Percentiles rank a stretch among this genome's conserved stretches.
Conservation (phyloP, 2,113 vertebrate genomes). For the Emydocephalus ijimae region DNA sequence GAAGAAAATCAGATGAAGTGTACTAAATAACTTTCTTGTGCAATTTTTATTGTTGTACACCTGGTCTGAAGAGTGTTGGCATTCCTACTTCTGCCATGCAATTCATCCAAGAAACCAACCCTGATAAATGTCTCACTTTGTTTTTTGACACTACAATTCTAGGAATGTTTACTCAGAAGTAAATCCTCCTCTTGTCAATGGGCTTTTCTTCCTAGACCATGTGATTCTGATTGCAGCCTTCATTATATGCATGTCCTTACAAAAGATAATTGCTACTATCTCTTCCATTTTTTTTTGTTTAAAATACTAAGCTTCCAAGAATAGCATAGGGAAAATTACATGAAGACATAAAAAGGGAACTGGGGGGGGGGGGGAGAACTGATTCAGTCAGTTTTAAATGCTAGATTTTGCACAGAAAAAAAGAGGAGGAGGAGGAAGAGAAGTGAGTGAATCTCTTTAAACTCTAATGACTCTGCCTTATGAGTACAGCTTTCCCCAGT, state of each 20-base stretch:
- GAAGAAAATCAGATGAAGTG: neutral
- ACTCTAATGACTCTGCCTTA: slow-evolving; percentile 57
- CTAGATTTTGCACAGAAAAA: slow-evolving; percentile 51
- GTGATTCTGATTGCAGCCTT: neutral
- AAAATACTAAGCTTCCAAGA: slow-evolving; percentile 8
- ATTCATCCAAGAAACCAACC: neutral
- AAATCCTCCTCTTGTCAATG: neutral
- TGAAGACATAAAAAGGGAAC: slow-evolving; percentile 33
- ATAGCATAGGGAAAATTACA: slow-evolving; percentile 14
- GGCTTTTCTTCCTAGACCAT: neutral
- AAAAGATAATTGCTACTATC: slow-evolving; percentile 3
- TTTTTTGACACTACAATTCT: neutral
- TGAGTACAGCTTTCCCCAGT: slow-evolving; percentile 50
- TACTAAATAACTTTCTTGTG: neutral
- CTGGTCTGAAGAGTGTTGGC: neutral
- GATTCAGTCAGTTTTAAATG: slow-evolving; percentile 53
- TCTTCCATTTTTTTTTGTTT: neutral
- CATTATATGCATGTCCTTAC: slow-evolving; percentile 8
- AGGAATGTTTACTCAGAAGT: neutral
- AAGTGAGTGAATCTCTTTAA: slow-evolving; percentile 45
- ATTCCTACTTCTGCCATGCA: neutral
- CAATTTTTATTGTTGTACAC: neutral
- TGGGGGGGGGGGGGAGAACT: too few relatives aligned
- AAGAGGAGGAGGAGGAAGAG: slow-evolving; percentile 41
- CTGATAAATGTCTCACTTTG: neutral